Evolutionary conservation across 2,888 invertebrate species (phyloP), one percentile per base, ranked within the genome.

Genomic region (Trissoscelio sp.): DNA sequence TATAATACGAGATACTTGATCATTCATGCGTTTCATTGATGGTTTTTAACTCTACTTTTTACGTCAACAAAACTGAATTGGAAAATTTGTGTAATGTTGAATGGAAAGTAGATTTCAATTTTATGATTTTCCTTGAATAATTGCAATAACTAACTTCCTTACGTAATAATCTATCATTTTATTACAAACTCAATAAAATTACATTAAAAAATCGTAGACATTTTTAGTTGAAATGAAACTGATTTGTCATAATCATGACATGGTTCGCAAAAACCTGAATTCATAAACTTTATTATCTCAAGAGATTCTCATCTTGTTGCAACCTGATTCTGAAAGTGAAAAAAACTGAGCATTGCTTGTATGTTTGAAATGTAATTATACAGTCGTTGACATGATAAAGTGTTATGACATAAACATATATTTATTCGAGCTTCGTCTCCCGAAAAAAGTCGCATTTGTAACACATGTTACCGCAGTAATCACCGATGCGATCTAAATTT

Each of bases 391-490:
- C 70, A 58, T 48, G 58, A 70, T 70, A 34, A 46, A 58, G 58
- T 70, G 58, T 70, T 70, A 58, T 58, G 70, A 48, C 58, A 58
- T 70, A 70, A 57, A 70, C 37, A 16, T 70, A 31, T 57, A 69
- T 46, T 57, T 46, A 53, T 57, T 46, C 22, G 46, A 46, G 55
- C 16, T 85, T 83, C 85, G 83, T 84, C 81, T 70, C 46, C 57
- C 20, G 73, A 44, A 72, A 72, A 72, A 69, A 69, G 57, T 51
- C 69, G 57, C 48, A 67, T 55, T 39, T 72, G 58, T 51, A 72
- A 60, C 60, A 72, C 60, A 72, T 60, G 60, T 72, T 60, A 24
- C 16, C 44, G 9, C 39, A 20, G 46, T 78, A 70, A 70, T 78
- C 60, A 62, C 42, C 70, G 28, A 31, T 14, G 62, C 64, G 44